Percentiles rank a stretch among this genome's conserved stretches.
Conservation (phyloP, 37 sponge, comb jelly and placozoan species). For the Oopsacas minuta region DNA sequence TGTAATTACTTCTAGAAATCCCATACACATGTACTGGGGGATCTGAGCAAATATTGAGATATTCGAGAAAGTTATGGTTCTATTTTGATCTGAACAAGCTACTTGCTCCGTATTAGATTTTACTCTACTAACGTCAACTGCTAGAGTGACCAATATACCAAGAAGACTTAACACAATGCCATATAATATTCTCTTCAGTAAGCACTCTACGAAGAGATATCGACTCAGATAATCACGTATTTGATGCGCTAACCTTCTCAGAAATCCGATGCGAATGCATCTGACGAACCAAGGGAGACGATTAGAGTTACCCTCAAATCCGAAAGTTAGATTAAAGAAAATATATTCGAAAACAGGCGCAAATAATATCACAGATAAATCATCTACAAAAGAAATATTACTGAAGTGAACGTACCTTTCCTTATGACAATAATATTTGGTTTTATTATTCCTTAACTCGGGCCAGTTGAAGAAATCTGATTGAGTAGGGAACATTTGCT, state of each 20-base stretch:
- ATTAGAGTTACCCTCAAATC: not conserved
- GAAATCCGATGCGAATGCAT: not conserved
- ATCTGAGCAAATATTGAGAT: not conserved
- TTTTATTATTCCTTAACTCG: not conserved
- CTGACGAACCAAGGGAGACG: not conserved
- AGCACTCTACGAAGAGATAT: not conserved
- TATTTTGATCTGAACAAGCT: not conserved
- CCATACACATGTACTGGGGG: not conserved
- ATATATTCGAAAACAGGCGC: not conserved
- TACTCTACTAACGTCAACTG: not conserved
- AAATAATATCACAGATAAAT: not conserved
- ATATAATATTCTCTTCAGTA: slow-evolving; percentile 8
- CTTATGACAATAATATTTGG: not conserved
- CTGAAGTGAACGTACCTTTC: not conserved
- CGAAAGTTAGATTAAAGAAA: not conserved
- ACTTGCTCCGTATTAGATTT: not conserved
- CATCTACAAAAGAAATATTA: not conserved
- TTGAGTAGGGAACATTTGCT: not conserved
- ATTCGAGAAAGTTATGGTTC: not conserved
- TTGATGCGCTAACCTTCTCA: not conserved
- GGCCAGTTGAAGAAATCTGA: not conserved
- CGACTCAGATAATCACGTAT: not conserved
- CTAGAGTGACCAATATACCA: not conserved
- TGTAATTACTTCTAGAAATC: slow-evolving; percentile 11
- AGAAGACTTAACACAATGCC: not conserved